phyloP scores from a whole-genome alignment of 2,797 vertebrate genomes.

The Acrossocheilus wenchowensis region DNA sequence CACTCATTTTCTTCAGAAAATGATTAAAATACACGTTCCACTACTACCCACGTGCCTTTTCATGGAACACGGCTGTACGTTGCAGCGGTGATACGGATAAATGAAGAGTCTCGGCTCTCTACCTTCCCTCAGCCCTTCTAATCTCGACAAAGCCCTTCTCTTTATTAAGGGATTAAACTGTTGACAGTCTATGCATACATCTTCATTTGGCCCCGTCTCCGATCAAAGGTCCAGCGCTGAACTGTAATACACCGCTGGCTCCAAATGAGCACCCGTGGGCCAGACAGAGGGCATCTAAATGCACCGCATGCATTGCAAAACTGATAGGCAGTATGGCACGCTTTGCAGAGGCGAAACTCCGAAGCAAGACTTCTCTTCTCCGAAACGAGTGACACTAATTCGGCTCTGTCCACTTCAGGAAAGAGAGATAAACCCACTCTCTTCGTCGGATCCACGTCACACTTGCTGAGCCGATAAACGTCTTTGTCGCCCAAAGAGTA shows the following conservation, averaged over 20 bases:
- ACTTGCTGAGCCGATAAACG: conserved; percentile 42
- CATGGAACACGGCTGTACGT: background rate
- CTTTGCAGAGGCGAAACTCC: conserved; percentile 27
- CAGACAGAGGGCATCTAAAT: conserved; percentile 54
- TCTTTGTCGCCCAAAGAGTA: conserved; percentile 40
- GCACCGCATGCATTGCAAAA: background rate
- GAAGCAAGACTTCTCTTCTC: conserved; percentile 43
- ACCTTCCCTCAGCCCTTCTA: conserved; percentile 49
- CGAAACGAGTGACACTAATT: conserved; percentile 43
- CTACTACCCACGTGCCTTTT: background rate
- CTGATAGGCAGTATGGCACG: conserved; percentile 15
- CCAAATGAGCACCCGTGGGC: background rate
- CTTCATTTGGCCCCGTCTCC: conserved; percentile 53
- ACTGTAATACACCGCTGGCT: conserved; percentile 35
- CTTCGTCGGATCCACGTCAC: conserved; percentile 14
- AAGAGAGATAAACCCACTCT: conserved; percentile 46
- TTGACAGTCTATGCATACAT: conserved; percentile 61
- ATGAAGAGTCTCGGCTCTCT: conserved; percentile 25
- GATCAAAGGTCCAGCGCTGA: conserved; percentile 41
- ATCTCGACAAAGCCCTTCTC: conserved; percentile 60
- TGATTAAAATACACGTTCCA: background rate
- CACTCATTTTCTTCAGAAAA: background rate
- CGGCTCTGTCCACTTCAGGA: conserved; percentile 44
- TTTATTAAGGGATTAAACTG: conserved; percentile 66
- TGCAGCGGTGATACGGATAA: conserved; percentile 14